Evolutionary conservation across 1,140 invertebrate genomes (phyloP).

Genomic region (Ceratosolen solmsi): DNA sequence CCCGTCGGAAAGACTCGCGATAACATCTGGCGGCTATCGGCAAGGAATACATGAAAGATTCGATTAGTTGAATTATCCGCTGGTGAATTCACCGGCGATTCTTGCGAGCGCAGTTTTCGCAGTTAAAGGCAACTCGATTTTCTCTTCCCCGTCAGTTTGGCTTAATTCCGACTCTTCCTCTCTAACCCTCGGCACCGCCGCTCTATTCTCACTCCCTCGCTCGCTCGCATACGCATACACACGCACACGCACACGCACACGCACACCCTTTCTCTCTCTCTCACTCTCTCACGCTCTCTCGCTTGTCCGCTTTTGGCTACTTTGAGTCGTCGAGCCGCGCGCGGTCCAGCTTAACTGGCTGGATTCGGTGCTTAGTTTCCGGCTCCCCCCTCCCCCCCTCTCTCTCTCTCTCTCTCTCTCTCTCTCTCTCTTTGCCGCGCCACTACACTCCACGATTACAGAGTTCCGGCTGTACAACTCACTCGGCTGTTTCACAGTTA

Average conservation of each 20-base stretch:
- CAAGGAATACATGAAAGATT: neutral
- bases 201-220: neutral
- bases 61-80: neutral
- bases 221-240: neutral
- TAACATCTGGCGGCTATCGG: neutral
- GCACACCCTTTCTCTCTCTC: neutral
- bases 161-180: neutral
- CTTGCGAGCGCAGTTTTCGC: too few species aligned
- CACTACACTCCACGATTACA: too few species aligned
- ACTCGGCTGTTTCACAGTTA: slow-evolving; percentile 54
- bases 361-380: neutral
- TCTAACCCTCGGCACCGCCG: too few species aligned
- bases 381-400: too few species aligned
- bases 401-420: neutral
- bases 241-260: slow-evolving; percentile 4
- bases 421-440: too few species aligned
- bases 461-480: neutral
- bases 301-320: neutral
- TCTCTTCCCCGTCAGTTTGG: neutral
- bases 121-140: neutral
- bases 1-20: neutral
- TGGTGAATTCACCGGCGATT: too few species aligned
- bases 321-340: neutral
- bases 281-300: neutral
- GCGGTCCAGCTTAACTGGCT: neutral